Conservation (phyloP, 2,113 vertebrate species). For the Sorex araneus region DNA sequence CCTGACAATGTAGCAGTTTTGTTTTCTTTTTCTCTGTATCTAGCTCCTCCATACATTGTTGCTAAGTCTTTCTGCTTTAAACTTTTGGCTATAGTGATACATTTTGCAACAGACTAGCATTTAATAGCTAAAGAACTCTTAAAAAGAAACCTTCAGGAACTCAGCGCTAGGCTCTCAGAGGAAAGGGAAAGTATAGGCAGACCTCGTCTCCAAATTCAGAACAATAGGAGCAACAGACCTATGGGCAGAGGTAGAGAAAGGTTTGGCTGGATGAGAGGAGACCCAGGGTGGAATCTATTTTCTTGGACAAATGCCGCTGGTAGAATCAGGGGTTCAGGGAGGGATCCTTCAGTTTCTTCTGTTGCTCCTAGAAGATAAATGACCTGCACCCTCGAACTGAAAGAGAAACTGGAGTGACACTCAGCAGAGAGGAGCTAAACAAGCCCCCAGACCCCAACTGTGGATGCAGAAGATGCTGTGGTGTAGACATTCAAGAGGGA, state of each 20-base stretch:
- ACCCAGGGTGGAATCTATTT: too few species aligned
- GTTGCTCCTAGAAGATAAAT: constrained; percentile 38
- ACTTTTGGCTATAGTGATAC: neutral
- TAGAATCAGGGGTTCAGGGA: neutral
- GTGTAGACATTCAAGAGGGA: fast-evolving
- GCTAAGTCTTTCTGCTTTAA: constrained; percentile 51
- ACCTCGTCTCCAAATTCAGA: neutral
- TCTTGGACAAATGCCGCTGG: neutral
- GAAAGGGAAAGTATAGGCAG: neutral
- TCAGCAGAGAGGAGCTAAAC: neutral
- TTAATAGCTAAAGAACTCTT: constrained; percentile 31
- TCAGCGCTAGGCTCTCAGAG: neutral
- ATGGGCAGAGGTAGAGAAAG: constrained; percentile 51
- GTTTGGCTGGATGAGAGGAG: constrained; percentile 26
- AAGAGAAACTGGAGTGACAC: neutral
- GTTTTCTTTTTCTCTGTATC: constrained; percentile 21
- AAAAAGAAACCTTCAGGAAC: neutral
- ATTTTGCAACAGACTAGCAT: constrained; percentile 26
- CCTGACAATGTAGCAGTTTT: neutral
- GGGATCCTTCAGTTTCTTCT: constrained; percentile 30
- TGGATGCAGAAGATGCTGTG: neutral
- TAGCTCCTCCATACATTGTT: neutral
- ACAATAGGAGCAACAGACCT: neutral
- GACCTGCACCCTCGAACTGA: neutral
- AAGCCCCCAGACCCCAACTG: too few species aligned